Evolutionary conservation across 2,888 invertebrate species (phyloP), one percentile per base, ranked within the genome.

Genomic region (Melangyna quadrimaculata): DNA sequence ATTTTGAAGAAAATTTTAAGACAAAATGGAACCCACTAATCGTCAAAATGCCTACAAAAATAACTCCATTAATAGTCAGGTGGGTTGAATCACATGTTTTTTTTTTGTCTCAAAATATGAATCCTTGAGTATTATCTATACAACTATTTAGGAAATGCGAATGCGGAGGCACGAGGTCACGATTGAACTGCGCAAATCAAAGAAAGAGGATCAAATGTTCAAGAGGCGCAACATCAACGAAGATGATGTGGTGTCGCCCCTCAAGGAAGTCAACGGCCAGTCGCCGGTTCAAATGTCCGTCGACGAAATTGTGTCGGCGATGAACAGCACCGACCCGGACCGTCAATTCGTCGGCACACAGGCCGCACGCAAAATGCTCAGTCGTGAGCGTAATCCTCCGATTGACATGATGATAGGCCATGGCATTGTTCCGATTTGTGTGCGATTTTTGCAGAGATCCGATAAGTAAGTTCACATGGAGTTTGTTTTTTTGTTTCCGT

Each of bases 131-230:
- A 24, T 24, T 40, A 32, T 22, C n/a, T 77, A 17, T 55, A 86
- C n/a, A n/a, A n/a, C n/a, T n/a, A n/a, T n/a, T n/a, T 73, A 92
- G 92, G 91, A 91, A 37, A 95, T 98, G 91, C 95, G 99, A 63
- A 94, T 98, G 87, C 95, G 98, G 87, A 94, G 99, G 74, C 96
- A 95, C 80, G 98, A 98, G 91, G 95, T 97, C 59, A 96, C 96
- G 3, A 95, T 99, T 3, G 97, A 98, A 88, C 93, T 99, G 37
- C 94, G 99, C 17, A 99, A 99, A 93, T 96, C 97, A 19, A 96
- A 96, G 75, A 96, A 98, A 88, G 98, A 99, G 91, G 98, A 99
- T 89, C 98, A 98, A 90, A 93, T 99, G 45, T 94, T 96, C 72
- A 99, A 99, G 92, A 94, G 97, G 22, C 94, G 99, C 74, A 98